A percentile compares a stretch with the other conserved stretches of the same genome.
These are phyloP conservation scores for Danio choprae DNA, from an alignment of 2,797 vertebrate species.

Conservation along the genomic window DNA sequence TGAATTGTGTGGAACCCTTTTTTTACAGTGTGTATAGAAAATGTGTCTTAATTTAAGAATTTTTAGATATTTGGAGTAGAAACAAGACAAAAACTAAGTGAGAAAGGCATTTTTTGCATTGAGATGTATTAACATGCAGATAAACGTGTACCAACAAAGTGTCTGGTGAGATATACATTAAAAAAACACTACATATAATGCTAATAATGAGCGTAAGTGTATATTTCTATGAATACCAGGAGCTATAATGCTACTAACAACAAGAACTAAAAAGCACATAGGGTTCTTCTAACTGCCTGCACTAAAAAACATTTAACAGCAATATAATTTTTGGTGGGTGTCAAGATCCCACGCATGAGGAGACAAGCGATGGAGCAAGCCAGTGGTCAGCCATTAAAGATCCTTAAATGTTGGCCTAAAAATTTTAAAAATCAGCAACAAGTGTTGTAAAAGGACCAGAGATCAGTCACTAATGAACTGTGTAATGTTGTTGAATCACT, in stretches of 20 bases:
- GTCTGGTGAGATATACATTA: neutral
- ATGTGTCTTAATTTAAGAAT: too few species aligned
- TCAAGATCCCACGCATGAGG: constrained; percentile 42
- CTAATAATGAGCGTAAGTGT: neutral
- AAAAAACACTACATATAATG: neutral
- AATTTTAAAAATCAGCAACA: constrained; percentile 28
- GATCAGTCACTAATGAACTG: constrained; percentile 52
- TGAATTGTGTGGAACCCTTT: too few species aligned
- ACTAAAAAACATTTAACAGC: constrained; percentile 30
- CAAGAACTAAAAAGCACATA: constrained; percentile 6
- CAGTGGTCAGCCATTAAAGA: constrained; percentile 49
- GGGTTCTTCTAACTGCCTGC: constrained; percentile 1
- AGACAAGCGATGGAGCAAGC: constrained; percentile 43
- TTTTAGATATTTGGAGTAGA: too few species aligned
- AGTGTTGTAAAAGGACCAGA: constrained; percentile 35
- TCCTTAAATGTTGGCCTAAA: constrained; percentile 50
- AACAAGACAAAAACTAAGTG: too few species aligned
- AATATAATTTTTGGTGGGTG: constrained; percentile 28
- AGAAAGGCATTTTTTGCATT: neutral
- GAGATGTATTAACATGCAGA: too few species aligned
- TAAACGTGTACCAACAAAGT: too few species aligned
- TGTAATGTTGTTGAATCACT: constrained; percentile 37
- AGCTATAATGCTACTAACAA: constrained; percentile 11
- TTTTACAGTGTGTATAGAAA: too few species aligned
- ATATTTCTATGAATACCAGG: neutral